Conservation (phyloP, 2,113 vertebrate species). For the Plecotus auritus region DNA sequence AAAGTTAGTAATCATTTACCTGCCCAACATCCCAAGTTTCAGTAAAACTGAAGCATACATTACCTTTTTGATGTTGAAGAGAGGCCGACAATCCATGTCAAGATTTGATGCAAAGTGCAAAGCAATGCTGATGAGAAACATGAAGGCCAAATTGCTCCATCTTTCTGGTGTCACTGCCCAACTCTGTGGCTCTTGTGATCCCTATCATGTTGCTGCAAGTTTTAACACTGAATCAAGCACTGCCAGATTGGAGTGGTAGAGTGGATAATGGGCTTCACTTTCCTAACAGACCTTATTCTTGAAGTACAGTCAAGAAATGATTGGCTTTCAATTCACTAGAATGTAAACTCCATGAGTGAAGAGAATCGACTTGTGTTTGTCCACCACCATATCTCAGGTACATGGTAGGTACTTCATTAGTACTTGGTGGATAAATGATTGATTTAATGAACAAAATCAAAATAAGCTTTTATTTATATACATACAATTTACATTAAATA, state of each 20-base stretch:
- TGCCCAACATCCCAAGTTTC: conserved; percentile 20
- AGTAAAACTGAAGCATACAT: not conserved
- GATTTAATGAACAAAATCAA: not conserved
- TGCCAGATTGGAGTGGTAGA: not conserved
- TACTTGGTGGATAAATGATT: not conserved
- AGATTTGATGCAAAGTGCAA: conserved; percentile 8
- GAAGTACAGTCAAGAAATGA: not conserved
- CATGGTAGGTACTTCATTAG: not conserved
- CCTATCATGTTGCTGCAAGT: not conserved
- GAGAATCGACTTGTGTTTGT: not conserved
- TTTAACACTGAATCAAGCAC: not conserved
- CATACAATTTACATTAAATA: not conserved
- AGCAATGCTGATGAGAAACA: conserved; percentile 6
- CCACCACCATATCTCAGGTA: not conserved
- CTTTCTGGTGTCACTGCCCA: not conserved
- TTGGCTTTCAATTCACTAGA: not conserved
- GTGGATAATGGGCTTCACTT: not conserved
- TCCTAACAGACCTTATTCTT: not conserved
- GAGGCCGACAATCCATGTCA: not conserved
- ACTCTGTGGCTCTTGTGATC: not conserved
- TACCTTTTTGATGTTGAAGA: not conserved
- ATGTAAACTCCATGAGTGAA: not conserved
- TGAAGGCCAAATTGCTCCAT: not conserved
- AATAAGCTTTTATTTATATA: not conserved
- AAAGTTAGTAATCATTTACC: conserved; percentile 7